Percentiles rank a stretch among this genome's conserved stretches.
These are phyloP conservation scores for Ramphastos sulfuratus DNA, from an alignment of 2,113 vertebrate genomes.

Conservation along the genomic window DNA sequence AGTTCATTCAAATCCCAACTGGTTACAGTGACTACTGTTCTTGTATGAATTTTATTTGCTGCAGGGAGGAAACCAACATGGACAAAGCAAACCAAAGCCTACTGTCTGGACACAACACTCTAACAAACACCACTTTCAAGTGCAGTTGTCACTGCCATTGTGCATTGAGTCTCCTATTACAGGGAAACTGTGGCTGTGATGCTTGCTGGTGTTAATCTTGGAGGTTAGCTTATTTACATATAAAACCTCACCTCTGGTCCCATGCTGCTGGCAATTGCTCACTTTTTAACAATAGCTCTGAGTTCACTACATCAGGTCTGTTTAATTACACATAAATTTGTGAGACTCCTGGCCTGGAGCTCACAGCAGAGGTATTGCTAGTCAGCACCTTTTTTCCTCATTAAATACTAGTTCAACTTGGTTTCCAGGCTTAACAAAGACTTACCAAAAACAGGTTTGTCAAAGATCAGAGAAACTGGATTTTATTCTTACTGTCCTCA, in stretches of 20 bases:
- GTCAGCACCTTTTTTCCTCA: background rate
- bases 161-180: background rate
- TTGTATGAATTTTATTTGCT: background rate
- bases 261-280: background rate
- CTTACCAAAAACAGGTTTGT: background rate
- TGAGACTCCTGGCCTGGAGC: background rate
- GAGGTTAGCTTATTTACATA: background rate
- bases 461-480: background rate
- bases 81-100: background rate
- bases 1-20: background rate
- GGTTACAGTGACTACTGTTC: background rate
- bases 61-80: rapidly evolving
- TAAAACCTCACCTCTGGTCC: background rate
- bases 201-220: background rate
- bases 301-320: background rate
- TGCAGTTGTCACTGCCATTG: background rate
- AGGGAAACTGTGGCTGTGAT: background rate
- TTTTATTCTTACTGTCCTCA: background rate
- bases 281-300: background rate
- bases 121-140: background rate
- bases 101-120: background rate
- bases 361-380: background rate
- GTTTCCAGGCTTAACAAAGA: background rate
- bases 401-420: background rate
- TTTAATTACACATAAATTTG: background rate